Percentiles rank a stretch among this genome's conserved stretches.
Evolutionary conservation across 2,888 invertebrate genomes (phyloP).

Genomic region (Oscheius myriophilus): DNA sequence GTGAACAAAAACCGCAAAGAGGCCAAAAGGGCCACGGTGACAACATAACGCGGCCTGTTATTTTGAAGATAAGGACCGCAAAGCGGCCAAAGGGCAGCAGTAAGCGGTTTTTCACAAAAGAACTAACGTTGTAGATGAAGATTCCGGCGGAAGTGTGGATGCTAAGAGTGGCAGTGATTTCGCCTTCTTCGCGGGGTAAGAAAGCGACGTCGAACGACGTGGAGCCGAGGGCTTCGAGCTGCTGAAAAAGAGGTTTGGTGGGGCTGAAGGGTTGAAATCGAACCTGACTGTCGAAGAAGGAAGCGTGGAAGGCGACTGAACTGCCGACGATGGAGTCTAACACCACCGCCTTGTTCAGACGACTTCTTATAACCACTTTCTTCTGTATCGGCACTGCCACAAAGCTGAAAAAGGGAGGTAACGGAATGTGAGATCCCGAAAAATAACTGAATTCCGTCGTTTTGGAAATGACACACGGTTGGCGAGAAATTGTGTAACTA

Average conservation of each 20-base stretch:
- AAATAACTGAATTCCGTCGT: no score
- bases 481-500: no score
- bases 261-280: neutral
- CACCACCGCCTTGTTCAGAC: slow-evolving; percentile 32
- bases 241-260: slow-evolving; percentile 75
- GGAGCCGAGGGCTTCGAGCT: slow-evolving; percentile 87
- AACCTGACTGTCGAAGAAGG: slow-evolving; percentile 42
- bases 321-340: slow-evolving; percentile 48
- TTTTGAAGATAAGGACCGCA: no score
- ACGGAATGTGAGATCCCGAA: neutral
- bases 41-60: no score
- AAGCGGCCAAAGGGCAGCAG: neutral
- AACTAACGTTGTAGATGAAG: slow-evolving; percentile 75
- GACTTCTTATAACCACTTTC: slow-evolving; percentile 39
- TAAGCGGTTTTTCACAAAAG: slow-evolving; percentile 1
- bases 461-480: no score
- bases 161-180: slow-evolving; percentile 85
- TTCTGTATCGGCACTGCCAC: slow-evolving; percentile 43
- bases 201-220: slow-evolving; percentile 95
- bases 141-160: slow-evolving; percentile 94
- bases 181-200: slow-evolving; percentile 89
- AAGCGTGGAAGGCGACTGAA: slow-evolving; percentile 47
- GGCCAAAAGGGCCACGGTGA: no score
- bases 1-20: no score
- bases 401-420: slow-evolving; percentile 31